Base-by-base conservation (phyloP, 2,113 vertebrate genomes). In the Semnornis frantzii region DNA sequence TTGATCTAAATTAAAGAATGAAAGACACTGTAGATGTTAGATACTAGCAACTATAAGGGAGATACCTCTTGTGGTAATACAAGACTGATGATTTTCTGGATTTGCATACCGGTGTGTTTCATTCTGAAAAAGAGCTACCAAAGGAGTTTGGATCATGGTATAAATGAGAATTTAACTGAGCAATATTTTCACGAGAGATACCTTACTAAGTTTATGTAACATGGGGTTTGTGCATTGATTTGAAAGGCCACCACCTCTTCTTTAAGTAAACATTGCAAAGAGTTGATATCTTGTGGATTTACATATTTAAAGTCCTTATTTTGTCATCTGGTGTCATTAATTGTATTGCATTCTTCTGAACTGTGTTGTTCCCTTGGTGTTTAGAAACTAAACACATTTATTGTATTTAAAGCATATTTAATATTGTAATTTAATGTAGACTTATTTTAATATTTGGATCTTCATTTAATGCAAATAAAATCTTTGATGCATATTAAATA, bases 351-450 rank as follows among this genome's bases (percentile, higher is more conserved):
- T 84, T 93, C 65, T 89, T 86, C 73, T 48, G 54, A 79, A 84
- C 94, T 96, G 80, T 94, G 93, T 90, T 89, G 93, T 97, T 97
- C 76, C 42, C 52, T 91, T 95, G 96, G 93, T 97, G 82, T 92
- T 30, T 84, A 77, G 95, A 94, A 96, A 93, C 75, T 86, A 88
- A 93, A 94, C 85, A 89, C 20, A 0, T 94, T 95, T 84, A 66
- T 72, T 97, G 77, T 97, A 96, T 97, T 95, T 97, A 96, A 96
- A 95, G 55, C 69, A 42, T 97, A 96, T 97, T 95, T 97, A 97
- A 97, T 97, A 96, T 88, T 97, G 96, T 98, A 97, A 98, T 96
- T 98, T 97, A 97, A 98, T 96, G 95, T 96, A 97, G 96, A 97
- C 90, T 96, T 96, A 95, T 94, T 97, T 96, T 94, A 96, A 89